Evolutionary conservation across 2,797 vertebrate species (phyloP).

Genomic region (Oreochromis mossambicus): DNA sequence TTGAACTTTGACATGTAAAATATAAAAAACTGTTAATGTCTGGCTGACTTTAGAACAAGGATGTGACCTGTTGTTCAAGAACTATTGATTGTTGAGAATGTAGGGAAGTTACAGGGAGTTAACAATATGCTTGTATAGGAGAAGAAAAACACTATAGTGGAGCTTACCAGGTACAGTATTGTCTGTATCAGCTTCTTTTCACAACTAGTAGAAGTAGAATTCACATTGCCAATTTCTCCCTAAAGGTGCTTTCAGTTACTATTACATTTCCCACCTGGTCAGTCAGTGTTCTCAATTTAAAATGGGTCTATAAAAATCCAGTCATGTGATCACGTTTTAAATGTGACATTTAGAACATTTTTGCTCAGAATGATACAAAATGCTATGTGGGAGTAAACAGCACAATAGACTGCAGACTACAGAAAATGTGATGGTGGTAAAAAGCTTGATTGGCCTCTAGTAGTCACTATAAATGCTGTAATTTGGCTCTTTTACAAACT

Average conservation of each 20-base stretch:
- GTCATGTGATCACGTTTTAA: background rate
- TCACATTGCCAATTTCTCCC: background rate
- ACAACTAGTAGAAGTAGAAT: background rate
- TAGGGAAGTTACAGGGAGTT: no score
- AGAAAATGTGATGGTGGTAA: background rate
- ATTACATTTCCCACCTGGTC: background rate
- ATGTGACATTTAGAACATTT: background rate
- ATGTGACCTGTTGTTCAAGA: background rate
- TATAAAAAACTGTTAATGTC: background rate
- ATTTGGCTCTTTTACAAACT: background rate
- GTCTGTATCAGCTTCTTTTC: background rate
- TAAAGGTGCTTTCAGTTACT: background rate
- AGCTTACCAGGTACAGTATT: background rate
- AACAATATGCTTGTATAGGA: background rate
- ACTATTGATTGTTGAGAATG: background rate
- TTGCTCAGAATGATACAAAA: background rate
- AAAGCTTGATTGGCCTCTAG: background rate
- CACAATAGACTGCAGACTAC: background rate
- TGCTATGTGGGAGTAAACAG: background rate
- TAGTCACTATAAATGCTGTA: background rate
- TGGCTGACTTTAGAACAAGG: background rate
- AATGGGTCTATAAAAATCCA: background rate
- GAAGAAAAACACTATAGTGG: background rate
- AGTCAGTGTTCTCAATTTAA: background rate
- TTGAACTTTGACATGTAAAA: background rate